Percentiles rank a stretch among this genome's conserved stretches.
These are phyloP conservation scores for Astur gentilis DNA, from an alignment of 2,113 vertebrate species.

Conservation along the genomic window DNA sequence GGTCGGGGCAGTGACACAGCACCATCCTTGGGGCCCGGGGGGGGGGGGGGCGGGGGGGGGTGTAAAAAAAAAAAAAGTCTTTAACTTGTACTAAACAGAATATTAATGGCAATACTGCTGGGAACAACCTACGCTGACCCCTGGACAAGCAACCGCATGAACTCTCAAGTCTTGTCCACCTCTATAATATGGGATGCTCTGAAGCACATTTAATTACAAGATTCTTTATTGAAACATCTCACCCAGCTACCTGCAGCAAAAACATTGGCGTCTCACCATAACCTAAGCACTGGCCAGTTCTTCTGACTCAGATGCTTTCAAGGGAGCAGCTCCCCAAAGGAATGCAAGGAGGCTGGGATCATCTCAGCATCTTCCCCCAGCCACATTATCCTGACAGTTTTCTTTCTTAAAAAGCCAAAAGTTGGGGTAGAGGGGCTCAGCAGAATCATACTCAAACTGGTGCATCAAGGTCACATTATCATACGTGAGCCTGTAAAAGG, in stretches of 20 bases:
- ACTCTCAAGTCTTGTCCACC: not conserved
- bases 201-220: not conserved
- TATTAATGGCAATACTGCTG: not conserved
- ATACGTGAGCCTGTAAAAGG: conserved; percentile 68
- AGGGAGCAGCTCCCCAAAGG: not conserved
- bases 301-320: not conserved
- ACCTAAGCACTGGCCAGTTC: not conserved
- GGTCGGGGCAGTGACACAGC: not conserved
- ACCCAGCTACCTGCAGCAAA: not conserved
- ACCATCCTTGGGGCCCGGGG: too few species aligned
- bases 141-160: not conserved
- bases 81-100: not conserved
- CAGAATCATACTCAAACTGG: conserved; percentile 71
- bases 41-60: too few species aligned
- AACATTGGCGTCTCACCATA: not conserved
- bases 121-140: not conserved
- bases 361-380: conserved; percentile 28
- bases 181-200: not conserved
- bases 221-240: not conserved
- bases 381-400: conserved; percentile 58
- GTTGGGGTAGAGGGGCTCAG: conserved; percentile 74
- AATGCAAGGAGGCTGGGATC: not conserved
- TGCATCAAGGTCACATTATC: conserved; percentile 68
- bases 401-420: conserved; percentile 87
- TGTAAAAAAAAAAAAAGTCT: not conserved